Conservation (phyloP, 2,888 invertebrate genomes). For the Aspidiotus destructor region DNA sequence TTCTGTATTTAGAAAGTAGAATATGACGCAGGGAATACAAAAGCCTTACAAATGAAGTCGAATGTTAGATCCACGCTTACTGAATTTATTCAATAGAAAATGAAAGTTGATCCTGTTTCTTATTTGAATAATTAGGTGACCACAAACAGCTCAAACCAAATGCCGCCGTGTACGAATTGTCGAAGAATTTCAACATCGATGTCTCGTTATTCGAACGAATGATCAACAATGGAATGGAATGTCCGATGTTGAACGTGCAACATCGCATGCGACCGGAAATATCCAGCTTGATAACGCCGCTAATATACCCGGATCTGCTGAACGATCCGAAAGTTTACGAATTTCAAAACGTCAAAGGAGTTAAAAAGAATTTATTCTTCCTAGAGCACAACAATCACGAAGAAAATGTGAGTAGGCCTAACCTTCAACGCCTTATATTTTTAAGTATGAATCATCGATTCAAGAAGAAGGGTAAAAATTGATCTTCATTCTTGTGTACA, state of each 20-base stretch:
- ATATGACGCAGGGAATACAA: too few relatives aligned
- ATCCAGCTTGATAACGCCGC: slow-evolving; percentile 45
- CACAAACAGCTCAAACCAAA: slow-evolving; percentile 36
- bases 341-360: slow-evolving; percentile 52
- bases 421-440: too few relatives aligned
- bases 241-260: slow-evolving; percentile 44
- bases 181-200: slow-evolving; percentile 44
- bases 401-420: slow-evolving; percentile 44
- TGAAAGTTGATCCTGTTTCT: background rate
- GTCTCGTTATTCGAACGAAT: slow-evolving; percentile 49
- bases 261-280: slow-evolving; percentile 49
- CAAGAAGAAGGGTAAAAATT: too few relatives aligned
- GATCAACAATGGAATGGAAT: slow-evolving; percentile 44
- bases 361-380: slow-evolving; percentile 58
- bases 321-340: slow-evolving; percentile 51
- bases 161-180: slow-evolving; percentile 45
- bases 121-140: background rate
- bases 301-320: slow-evolving; percentile 55
- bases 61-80: too few relatives aligned
- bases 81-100: background rate
- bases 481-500: background rate
- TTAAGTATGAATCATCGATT: background rate
- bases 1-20: too few relatives aligned
- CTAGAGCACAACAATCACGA: slow-evolving; percentile 53
- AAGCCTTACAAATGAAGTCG: too few relatives aligned